Evolutionary conservation across 2,113 vertebrate species (phyloP).

Genomic region (Python bivittatus): DNA sequence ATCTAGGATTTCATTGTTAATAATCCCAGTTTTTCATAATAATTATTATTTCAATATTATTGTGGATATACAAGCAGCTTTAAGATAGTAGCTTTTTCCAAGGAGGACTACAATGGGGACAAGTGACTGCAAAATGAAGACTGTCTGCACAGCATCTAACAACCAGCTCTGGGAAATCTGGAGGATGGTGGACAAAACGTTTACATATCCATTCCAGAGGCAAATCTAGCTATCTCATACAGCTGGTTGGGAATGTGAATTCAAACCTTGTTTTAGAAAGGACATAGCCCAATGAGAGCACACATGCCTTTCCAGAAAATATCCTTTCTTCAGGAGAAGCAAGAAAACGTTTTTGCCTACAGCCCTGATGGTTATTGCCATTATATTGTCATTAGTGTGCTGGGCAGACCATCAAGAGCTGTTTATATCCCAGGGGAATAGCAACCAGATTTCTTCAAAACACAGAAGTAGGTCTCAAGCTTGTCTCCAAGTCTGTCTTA

Average conservation of each 20-base stretch:
- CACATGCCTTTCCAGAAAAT: neutral
- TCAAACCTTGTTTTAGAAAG: neutral
- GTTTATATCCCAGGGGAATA: neutral
- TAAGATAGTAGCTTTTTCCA: neutral
- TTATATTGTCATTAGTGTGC: neutral
- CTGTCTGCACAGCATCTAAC: neutral
- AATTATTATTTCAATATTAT: neutral
- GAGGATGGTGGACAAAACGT: neutral
- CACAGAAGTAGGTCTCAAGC: neutral
- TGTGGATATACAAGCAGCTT: neutral
- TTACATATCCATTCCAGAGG: neutral
- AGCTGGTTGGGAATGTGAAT: neutral
- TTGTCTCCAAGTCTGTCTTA: neutral
- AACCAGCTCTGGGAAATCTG: neutral
- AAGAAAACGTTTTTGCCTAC: neutral
- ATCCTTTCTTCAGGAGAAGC: neutral
- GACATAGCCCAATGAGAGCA: neutral
- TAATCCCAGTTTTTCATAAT: neutral
- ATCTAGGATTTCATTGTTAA: neutral
- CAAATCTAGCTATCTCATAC: neutral
- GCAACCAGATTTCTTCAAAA: neutral
- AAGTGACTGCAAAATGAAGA: neutral
- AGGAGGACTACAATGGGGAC: neutral
- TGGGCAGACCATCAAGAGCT: neutral
- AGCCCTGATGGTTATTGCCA: neutral